A percentile compares a stretch with the other conserved stretches of the same genome.
These are phyloP conservation scores for Rugalucina vietnamica DNA, from an alignment of 2,888 invertebrate species.

Conservation along the genomic window DNA sequence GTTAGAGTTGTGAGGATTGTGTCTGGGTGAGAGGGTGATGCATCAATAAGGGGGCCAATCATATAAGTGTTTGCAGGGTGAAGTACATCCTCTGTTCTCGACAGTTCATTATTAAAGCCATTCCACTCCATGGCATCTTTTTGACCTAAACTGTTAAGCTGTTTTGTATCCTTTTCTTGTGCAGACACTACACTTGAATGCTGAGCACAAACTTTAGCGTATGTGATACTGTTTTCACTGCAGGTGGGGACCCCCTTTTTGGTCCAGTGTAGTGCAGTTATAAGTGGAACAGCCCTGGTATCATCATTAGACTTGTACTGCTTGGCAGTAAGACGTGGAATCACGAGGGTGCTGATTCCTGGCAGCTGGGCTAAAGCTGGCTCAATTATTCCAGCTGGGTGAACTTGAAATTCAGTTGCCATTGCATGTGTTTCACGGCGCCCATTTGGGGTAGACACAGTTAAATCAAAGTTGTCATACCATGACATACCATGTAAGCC, in stretches of 20 bases:
- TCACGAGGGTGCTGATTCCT: constrained; percentile 12
- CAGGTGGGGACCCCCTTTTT: background rate
- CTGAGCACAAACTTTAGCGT: background rate
- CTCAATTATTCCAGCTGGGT: constrained; percentile 25
- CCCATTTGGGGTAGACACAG: constrained; percentile 21
- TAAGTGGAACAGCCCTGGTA: constrained; percentile 15
- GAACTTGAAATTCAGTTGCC: constrained; percentile 31
- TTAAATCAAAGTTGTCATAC: constrained; percentile 31
- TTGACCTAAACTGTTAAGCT: constrained; percentile 15
- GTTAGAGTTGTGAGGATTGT: constrained; percentile 27
- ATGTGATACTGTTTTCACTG: background rate
- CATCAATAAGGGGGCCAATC: constrained; percentile 24
- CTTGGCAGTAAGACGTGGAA: constrained; percentile 11
- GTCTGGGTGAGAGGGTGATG: constrained; percentile 29
- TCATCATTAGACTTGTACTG: constrained; percentile 3
- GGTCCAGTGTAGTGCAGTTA: constrained; percentile 14
- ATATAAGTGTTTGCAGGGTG: constrained; percentile 12
- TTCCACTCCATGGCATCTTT: constrained; percentile 18
- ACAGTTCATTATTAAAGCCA: constrained; percentile 23
- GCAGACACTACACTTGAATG: background rate
- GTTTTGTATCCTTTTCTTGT: constrained; percentile 7
- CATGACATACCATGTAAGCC: constrained; percentile 3
- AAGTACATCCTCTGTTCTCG: constrained; percentile 9
- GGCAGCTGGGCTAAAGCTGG: background rate
- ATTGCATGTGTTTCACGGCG: constrained; percentile 34